A percentile compares a stretch with the other conserved stretches of the same genome.
Conservation (phyloP, 1,140 invertebrate species). For the Lycorma delicatula region DNA sequence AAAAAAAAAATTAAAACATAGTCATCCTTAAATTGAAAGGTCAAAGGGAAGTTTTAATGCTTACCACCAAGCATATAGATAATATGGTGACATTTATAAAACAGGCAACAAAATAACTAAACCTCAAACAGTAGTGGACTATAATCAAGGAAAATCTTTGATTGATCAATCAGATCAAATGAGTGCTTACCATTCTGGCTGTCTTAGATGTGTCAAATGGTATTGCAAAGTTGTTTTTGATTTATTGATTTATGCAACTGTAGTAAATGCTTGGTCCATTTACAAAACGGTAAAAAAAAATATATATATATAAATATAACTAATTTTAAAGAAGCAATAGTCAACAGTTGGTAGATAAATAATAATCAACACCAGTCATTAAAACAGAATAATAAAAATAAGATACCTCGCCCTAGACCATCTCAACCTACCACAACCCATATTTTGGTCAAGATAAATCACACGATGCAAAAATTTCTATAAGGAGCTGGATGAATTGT, state of each 20-base stretch:
- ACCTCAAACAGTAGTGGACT: not conserved
- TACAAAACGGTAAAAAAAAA: constrained; percentile 1
- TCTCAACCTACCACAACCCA: not conserved
- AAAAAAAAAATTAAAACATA: constrained; percentile 31
- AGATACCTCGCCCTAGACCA: not conserved
- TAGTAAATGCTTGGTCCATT: constrained; percentile 2
- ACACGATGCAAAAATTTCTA: not conserved
- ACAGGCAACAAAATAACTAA: too few species aligned
- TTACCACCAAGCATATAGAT: too few species aligned
- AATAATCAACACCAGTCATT: too few species aligned
- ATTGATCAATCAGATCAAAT: not conserved
- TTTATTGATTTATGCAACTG: not conserved
- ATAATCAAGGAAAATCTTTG: constrained; percentile 2
- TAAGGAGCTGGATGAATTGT: not conserved
- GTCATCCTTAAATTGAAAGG: constrained; percentile 38
- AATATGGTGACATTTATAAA: too few species aligned
- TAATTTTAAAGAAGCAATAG: not conserved
- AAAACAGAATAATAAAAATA: not conserved
- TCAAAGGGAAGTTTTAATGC: constrained; percentile 34
- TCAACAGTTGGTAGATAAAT: constrained; percentile 5
- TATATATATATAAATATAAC: not conserved
- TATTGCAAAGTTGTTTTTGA: not conserved
- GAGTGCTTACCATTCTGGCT: not conserved
- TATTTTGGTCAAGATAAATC: not conserved
- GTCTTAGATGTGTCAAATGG: not conserved